phyloP scores from a whole-genome alignment of 1,140 invertebrate genomes.

The Halesus radiatus region DNA sequence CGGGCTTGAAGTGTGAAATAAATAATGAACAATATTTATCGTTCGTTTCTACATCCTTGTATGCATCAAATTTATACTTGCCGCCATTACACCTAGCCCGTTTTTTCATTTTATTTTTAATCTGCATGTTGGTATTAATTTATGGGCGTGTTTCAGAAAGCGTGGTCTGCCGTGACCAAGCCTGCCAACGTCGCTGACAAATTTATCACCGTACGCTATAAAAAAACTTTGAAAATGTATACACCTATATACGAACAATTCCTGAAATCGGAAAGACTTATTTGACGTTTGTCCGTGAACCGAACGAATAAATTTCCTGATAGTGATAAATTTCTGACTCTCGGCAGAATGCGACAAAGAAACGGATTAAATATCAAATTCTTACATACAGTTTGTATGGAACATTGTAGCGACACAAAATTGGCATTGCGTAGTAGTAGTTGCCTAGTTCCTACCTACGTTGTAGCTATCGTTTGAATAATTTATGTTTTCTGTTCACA shows the following conservation, averaged over 20 bases:
- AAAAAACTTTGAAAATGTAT: slow-evolving; percentile 6
- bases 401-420: not conserved
- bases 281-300: slow-evolving; percentile 42
- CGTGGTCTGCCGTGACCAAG: slow-evolving; percentile 31
- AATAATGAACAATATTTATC: slow-evolving; percentile 25
- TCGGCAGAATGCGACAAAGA: slow-evolving; percentile 5
- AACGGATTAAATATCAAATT: slow-evolving; percentile 1
- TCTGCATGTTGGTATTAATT: slow-evolving; percentile 36
- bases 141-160: slow-evolving; percentile 36
- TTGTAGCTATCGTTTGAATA: not conserved
- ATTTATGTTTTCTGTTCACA: not conserved
- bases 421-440: too few relatives aligned
- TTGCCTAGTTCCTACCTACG: too few relatives aligned
- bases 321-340: not conserved
- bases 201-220: slow-evolving; percentile 22
- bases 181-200: slow-evolving; percentile 9
- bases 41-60: slow-evolving; percentile 20
- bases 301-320: slow-evolving; percentile 20
- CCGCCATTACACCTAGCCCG: slow-evolving; percentile 7
- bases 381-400: not conserved
- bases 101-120: slow-evolving; percentile 26
- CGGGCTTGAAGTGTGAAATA: not conserved
- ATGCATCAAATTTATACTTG: slow-evolving; percentile 19
- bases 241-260: not conserved
- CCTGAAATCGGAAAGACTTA: slow-evolving; percentile 20